Base-by-base conservation (phyloP, 2,797 vertebrate species). In the Ficedula albicollis region DNA sequence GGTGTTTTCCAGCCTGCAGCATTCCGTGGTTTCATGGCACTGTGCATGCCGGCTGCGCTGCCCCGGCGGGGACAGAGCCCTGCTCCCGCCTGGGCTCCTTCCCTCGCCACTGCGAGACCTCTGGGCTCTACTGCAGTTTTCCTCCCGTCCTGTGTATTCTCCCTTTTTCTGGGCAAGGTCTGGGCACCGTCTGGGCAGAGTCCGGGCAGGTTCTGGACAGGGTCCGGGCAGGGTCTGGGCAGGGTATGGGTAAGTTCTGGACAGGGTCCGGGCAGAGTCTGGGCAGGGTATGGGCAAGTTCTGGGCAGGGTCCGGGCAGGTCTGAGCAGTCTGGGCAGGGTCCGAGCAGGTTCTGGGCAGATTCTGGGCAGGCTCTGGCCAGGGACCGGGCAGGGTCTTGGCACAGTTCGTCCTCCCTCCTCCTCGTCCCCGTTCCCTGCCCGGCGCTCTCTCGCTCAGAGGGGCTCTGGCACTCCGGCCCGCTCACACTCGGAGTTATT, bases 401-500 rank as follows among this genome's bases (percentile, higher is more conserved):
- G 36, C 55, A 12, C 2, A 5, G 32, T 43, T 25, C 13, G 0
- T 19, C 41, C 66, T 64, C 46, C 30, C 18, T 43, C 58, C 30
- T 55, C n/a, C 46, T 70, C 89, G 36, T 72, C 49, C 64, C 30
- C 11, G 8, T 8, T 11, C 69, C 38, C 2, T 36, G 43, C 32
- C 41, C 36, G 3, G 30, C 32, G 23, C 10, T 26, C 13, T 18
- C 56, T 76, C 36, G 5, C 49, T 5, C 11, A 11, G 3, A 9
- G 19, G 12, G 15, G 41, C 32, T 43, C 16, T 13, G 18, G 23
- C 18, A 29, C 59, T 14, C 27, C 51, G 1, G 46, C 69, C 0
- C 17, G 27, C 86, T 49, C 26, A 1, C 19, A 0, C 15, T 2
- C 0, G 48, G 10, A n/a, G 73, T 19, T 1, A 13, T 5, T 10